Evolutionary conservation across 53 echinoderm and acorn worm species (phyloP), one percentile per base, ranked within the genome.

Genomic region (Hippasteria phrygiana): DNA sequence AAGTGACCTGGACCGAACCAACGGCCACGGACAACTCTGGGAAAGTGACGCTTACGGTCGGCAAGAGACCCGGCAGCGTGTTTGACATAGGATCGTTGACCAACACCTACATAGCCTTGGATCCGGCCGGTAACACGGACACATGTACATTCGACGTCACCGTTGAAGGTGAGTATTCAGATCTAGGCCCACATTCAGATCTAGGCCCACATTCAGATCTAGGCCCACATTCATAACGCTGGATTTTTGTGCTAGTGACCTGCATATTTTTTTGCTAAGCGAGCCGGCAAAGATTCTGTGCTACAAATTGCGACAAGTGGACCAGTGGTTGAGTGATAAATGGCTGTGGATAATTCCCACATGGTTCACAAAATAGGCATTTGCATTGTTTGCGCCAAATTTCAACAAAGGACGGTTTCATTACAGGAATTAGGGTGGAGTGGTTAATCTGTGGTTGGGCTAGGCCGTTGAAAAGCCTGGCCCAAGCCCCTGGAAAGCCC

Each of bases 121-220:
- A 95, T 53, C 83, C 56, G 0, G 77, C 90, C 8, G 88, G 88
- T 4, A 82, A 71, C 20, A 46, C 63, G 0, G 75, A 73, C 1
- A 59, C 67, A 16, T 95, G 95, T 69, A 33, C 59, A 16, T 95
- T 93, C 32, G 39, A 74, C 39, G 77, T 94, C n/a, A 92, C 54
- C 38, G 82, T 94, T 3, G 3, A 72, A 54, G 77, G 94, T 94
- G 17, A 81, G 94, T 72, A 59, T 59, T 20, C 3, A 59, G 3
- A n/a, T 20, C 4, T 59, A 59, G n/a, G n/a, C n/a, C n/a, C n/a
- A 3, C 59, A 17, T 0, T 24, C 22, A 5, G 3, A 7, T 24
- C 3, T 7, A 5, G n/a, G n/a, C n/a, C n/a, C n/a, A 3, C 59
- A 17, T 0, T 24, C 22, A 5, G 3, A 7, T 24, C 3, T 7